These are phyloP conservation scores for Caenorhabditis drosophilae DNA, from an alignment of 2,888 invertebrate species.

Conservation along the genomic window DNA sequence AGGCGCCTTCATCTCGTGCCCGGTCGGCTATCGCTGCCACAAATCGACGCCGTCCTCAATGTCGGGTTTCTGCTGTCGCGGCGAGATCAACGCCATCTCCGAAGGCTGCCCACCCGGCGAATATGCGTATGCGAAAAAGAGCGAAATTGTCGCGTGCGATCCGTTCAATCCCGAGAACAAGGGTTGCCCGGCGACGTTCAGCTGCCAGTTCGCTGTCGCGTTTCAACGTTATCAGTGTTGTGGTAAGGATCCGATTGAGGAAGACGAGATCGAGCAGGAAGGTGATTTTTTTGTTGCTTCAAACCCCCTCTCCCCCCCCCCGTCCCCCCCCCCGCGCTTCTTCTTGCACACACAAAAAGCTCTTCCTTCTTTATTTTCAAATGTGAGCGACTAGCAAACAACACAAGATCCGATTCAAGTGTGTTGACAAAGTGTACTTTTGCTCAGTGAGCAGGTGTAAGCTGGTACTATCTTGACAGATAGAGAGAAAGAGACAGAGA, in stretches of 20 bases:
- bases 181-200: conserved; percentile 50
- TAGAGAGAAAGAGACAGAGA: neutral
- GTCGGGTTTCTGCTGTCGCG: conserved; percentile 62
- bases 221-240: conserved; percentile 66
- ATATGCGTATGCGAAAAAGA: conserved; percentile 55
- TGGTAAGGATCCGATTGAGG: conserved; percentile 63
- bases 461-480: conserved; percentile 5
- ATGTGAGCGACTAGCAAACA: too few relatives aligned
- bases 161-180: conserved; percentile 62
- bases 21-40: conserved; percentile 60
- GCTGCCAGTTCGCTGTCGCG: conserved; percentile 59
- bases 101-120: conserved; percentile 66
- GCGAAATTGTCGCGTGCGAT: conserved; percentile 60
- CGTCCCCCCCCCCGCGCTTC: too few relatives aligned
- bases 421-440: conserved; percentile 35
- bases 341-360: too few relatives aligned
- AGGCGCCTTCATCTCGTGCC: conserved; percentile 61
- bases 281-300: too few relatives aligned
- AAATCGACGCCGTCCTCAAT: conserved; percentile 34
- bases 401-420: too few relatives aligned
- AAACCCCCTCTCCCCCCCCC: too few relatives aligned
- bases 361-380: too few relatives aligned
- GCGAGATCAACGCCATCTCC: conserved; percentile 58
- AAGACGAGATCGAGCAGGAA: conserved; percentile 56
- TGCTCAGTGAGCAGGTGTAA: conserved; percentile 21